phyloP scores from a whole-genome alignment of 64 coral and sea anemone species.

The Exaiptasia diaphana region DNA sequence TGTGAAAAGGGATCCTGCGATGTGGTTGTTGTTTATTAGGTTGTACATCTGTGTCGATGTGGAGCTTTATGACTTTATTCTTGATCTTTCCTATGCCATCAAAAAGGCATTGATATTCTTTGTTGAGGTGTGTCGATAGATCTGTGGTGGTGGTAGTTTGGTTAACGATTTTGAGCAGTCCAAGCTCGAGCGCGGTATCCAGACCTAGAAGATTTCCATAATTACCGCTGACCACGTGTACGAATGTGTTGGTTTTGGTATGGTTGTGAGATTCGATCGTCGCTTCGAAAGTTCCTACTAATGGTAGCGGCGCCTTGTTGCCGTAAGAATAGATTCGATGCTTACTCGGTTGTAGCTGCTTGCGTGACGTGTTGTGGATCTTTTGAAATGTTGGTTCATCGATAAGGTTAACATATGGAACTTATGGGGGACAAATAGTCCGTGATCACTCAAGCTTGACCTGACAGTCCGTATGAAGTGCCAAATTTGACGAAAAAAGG shows the following conservation, averaged over 20 bases:
- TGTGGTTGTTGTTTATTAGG: slow-evolving; percentile 64
- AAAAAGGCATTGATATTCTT: slow-evolving; percentile 56
- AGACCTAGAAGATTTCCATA: slow-evolving; percentile 40
- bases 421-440: too few relatives aligned
- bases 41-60: slow-evolving; percentile 47
- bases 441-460: too few relatives aligned
- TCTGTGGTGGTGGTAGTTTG: too few relatives aligned
- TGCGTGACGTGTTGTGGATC: background rate
- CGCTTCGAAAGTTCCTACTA: too few relatives aligned
- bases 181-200: slow-evolving; percentile 43
- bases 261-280: slow-evolving; percentile 2
- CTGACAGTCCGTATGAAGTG: too few relatives aligned
- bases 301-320: background rate
- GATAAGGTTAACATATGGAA: slow-evolving; percentile 53
- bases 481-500: too few relatives aligned
- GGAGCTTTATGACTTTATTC: slow-evolving; percentile 55
- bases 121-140: slow-evolving; percentile 12
- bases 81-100: slow-evolving; percentile 61
- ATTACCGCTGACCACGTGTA: slow-evolving; percentile 18
- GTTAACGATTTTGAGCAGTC: slow-evolving; percentile 50
- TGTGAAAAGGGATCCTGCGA: slow-evolving; percentile 63
- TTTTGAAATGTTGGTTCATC: slow-evolving; percentile 31
- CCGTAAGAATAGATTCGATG: slow-evolving; percentile 1
- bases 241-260: background rate
- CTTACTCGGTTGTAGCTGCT: background rate